Conservation (phyloP, 2,113 vertebrate species). For the Spermophilus dauricus region DNA sequence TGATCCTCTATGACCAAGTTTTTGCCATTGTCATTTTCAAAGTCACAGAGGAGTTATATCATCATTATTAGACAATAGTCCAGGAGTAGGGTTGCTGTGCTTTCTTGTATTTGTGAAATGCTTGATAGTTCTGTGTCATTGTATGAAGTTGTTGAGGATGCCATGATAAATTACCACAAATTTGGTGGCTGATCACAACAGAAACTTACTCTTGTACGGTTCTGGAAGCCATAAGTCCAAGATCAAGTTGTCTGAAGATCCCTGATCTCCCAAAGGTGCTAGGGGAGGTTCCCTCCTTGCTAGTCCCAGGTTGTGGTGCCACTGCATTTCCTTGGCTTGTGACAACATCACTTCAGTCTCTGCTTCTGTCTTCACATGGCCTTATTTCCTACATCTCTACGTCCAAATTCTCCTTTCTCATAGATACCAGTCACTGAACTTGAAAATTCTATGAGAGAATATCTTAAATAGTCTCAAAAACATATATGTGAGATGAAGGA, state of each 20-base stretch:
- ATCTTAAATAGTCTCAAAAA: background rate
- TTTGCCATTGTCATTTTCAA: too few species aligned
- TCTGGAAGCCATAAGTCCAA: background rate
- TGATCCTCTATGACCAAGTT: background rate
- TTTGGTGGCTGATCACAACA: too few species aligned
- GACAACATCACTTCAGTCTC: too few species aligned
- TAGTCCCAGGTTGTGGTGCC: background rate
- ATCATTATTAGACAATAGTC: rapidly evolving
- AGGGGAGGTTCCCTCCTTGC: background rate
- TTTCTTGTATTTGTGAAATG: background rate
- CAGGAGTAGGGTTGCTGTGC: too few species aligned
- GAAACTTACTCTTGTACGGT: too few species aligned
- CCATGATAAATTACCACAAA: background rate
- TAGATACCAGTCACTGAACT: too few species aligned
- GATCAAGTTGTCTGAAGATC: background rate
- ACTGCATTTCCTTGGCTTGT: background rate
- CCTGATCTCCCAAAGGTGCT: too few species aligned
- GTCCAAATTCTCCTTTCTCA: too few species aligned
- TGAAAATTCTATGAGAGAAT: background rate
- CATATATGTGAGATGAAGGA: background rate
- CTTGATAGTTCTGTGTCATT: background rate
- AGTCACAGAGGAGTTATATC: rapidly evolving
- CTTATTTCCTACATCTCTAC: too few species aligned
- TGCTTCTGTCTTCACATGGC: background rate
- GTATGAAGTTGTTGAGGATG: rapidly evolving